Conservation (phyloP, 2,113 vertebrate genomes). For the human (Homo sapiens) region GRCh38 chr4:165625001-165625500, state of each 20-base stretch:
- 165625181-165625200: background rate
- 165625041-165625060: background rate
- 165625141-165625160: background rate
- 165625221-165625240: background rate
- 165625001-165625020: background rate
- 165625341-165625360: slow-evolving; percentile 13
- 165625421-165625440: slow-evolving; percentile 59
- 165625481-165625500: slow-evolving; percentile 64
- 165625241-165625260: slow-evolving; percentile 30
- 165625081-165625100: background rate
- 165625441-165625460: slow-evolving; percentile 41
- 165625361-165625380: slow-evolving; percentile 65
- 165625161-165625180: background rate
- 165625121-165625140: background rate
- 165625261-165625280: background rate
- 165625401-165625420: slow-evolving; percentile 73
- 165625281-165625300: slow-evolving; percentile 46
- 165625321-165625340: slow-evolving; percentile 26
- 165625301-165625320: background rate
- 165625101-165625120: background rate
- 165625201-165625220: background rate
- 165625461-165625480: slow-evolving; percentile 69
- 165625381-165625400: slow-evolving; percentile 53
- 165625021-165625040: background rate
- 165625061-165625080: background rate